Evolutionary conservation across 2,113 vertebrate genomes (phyloP), one percentile per base, ranked within the genome.

Genomic region (Thunnus thynnus): DNA sequence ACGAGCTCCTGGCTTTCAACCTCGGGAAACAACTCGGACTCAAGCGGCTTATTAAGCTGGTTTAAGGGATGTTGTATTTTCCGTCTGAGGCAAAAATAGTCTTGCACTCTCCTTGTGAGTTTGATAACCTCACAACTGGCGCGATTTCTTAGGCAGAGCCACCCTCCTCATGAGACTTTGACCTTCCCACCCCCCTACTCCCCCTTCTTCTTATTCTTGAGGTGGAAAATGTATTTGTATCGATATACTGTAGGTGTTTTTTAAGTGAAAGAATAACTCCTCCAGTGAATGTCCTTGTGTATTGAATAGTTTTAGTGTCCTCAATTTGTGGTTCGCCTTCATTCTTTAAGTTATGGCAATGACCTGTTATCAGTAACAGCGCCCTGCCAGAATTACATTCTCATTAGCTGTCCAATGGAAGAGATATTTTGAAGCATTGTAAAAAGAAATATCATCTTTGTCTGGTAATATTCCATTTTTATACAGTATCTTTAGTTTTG

Each of bases 1-100:
- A 85, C 57, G 57, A 78, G 76, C 57, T 86, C 82, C 82, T 14
- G 51, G 46, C 70, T 64, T 83, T 83, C 75, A 71, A 80, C 74
- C 81, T 70, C 79, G 16, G 77, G 88, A 86, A 88, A 73, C 78
- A 55, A 1, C 57, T 83, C 5, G 65, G 79, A 75, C 87, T 61
- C 70, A 76, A 72, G 77, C 55, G n/a, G 73, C 67, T 80, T 84
- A 83, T 86, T 84, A 83, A 84, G 82, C 76, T 27, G 82, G 78
- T 84, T 86, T 75, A 85, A 88, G 73, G 81, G 82, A 63, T 72
- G 81, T 72, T 83, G 79, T 86, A 64, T 84, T 89, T 84, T 85
- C 62, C 72, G 32, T 85, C 57, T 22, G 57, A 54, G 70, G 74
- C 72, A 69, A 81, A 88, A 91, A 86, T 77, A 82, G 80, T 54